Evolutionary conservation across 2,888 invertebrate species (phyloP), one percentile per base, ranked within the genome.

Genomic region (Nymphalis urticae): DNA sequence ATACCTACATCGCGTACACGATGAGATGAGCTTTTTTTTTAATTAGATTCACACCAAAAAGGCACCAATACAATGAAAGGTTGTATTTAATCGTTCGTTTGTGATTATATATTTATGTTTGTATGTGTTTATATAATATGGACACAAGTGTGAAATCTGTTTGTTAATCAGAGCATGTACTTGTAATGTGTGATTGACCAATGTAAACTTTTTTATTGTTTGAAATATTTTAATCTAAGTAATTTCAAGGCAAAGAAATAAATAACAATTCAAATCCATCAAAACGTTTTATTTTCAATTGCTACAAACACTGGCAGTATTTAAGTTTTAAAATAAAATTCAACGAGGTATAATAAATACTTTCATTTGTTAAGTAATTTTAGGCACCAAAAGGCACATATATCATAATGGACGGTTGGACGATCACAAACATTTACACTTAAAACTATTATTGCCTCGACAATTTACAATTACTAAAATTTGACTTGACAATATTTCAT

Each of bases 321-420:
- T 64, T 72, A 27, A 5, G 27, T 32, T 36, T 32, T 48, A 48
- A 48, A 19, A 36, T 58, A 42, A 32, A 17, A 58, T 42, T 58
- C 42, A 19, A 58, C 36, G 42, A 58, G 58, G 65, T 72, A 72
- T 66, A 66, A 68, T 73, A 62, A 67, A 69, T 78, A 72, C 58
- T 56, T 36, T 64, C 7, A 53, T 47, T 58, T n/a, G 7, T 65
- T 5, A 24, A 56, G 16, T 58, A 48, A 47, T 48, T 32, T 62
- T 53, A 62, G 69, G 66, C 27, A 76, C 72, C 65, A 66, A 50
- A 75, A 85, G 81, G 81, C 82, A 83, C 81, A 32, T 27, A 56
- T 13, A 4, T 81, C 79, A 81, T 78, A 72, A 85, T 84, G 89
- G 90, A 89, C 89, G 90, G 89, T 87, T 85, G 80, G 65, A 87